phyloP scores from a whole-genome alignment of 1,140 invertebrate species.

The Drosophila athabasca region DNA sequence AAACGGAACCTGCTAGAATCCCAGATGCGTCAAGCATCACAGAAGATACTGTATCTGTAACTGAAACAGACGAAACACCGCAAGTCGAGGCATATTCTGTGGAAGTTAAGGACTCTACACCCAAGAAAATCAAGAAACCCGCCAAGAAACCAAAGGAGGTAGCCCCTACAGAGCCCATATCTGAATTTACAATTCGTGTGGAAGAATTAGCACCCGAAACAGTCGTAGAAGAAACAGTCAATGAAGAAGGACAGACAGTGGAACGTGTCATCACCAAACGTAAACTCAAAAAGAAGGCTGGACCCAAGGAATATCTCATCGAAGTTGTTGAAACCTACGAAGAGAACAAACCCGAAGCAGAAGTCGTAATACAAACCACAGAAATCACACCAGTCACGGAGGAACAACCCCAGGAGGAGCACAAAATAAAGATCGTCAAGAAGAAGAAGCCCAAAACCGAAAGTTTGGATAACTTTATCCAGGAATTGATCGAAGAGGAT shows the following conservation, averaged over 20 bases:
- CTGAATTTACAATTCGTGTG: constrained; percentile 61
- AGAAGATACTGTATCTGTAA: constrained; percentile 20
- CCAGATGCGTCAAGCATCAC: constrained; percentile 7
- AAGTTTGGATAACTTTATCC: constrained; percentile 63
- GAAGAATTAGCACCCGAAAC: constrained; percentile 79
- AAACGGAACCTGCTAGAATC: constrained; percentile 16
- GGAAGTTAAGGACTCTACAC: constrained; percentile 36
- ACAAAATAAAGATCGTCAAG: constrained; percentile 61
- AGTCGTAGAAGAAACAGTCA: constrained; percentile 60
- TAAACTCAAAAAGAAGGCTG: constrained; percentile 68
- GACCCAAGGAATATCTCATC: constrained; percentile 69
- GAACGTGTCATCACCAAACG: constrained; percentile 68
- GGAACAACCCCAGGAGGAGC: constrained; percentile 55
- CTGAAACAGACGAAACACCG: constrained; percentile 27
- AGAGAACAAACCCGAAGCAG: constrained; percentile 73
- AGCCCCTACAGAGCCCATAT: constrained; percentile 5
- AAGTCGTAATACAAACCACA: constrained; percentile 65
- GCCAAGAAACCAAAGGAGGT: constrained; percentile 30
- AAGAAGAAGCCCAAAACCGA: constrained; percentile 61
- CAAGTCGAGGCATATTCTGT: constrained; percentile 36
- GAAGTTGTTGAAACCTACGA: constrained; percentile 74
- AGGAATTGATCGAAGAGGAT: constrained; percentile 71
- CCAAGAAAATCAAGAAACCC: constrained; percentile 67
- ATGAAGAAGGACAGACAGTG: constrained; percentile 77
- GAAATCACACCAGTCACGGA: constrained; percentile 77